These are phyloP conservation scores for Cosmorhoe ocellata DNA, from an alignment of 2,888 invertebrate species.

Conservation along the genomic window DNA sequence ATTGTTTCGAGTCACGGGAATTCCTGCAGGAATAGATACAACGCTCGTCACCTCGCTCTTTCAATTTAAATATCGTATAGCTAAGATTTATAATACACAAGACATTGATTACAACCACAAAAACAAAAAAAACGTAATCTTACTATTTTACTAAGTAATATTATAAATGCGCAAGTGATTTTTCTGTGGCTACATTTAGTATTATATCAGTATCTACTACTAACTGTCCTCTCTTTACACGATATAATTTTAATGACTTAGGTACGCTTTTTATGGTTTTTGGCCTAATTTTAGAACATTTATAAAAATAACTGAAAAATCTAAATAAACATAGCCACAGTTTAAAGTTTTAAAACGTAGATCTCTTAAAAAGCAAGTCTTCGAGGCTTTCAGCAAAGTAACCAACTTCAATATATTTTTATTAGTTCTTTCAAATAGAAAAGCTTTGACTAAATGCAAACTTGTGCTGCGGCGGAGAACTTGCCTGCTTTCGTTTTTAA, in stretches of 20 bases:
- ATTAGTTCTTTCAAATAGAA: slow-evolving; percentile 27
- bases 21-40: slow-evolving; percentile 7
- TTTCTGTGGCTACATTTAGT: no score
- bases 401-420: slow-evolving; percentile 28
- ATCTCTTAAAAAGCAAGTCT: slow-evolving; percentile 1
- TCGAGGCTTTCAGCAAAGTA: slow-evolving; percentile 6
- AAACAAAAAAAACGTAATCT: no score
- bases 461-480: slow-evolving; percentile 45
- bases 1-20: slow-evolving; percentile 2
- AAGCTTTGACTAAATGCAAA: slow-evolving; percentile 36
- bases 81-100: not conserved
- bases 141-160: no score
- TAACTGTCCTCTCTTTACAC: no score
- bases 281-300: no score
- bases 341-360: not conserved
- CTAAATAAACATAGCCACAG: not conserved
- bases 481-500: slow-evolving; percentile 37
- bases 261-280: no score
- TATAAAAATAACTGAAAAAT: no score
- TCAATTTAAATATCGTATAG: not conserved
- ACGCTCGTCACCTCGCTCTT: slow-evolving; percentile 2
- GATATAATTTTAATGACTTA: no score
- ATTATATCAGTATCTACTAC: no score
- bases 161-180: no score
- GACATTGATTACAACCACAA: not conserved